Evolutionary conservation across 37 sponge, comb jelly and placozoan species (phyloP), one percentile per base, ranked within the genome.

Genomic region (Agelas oroides): DNA sequence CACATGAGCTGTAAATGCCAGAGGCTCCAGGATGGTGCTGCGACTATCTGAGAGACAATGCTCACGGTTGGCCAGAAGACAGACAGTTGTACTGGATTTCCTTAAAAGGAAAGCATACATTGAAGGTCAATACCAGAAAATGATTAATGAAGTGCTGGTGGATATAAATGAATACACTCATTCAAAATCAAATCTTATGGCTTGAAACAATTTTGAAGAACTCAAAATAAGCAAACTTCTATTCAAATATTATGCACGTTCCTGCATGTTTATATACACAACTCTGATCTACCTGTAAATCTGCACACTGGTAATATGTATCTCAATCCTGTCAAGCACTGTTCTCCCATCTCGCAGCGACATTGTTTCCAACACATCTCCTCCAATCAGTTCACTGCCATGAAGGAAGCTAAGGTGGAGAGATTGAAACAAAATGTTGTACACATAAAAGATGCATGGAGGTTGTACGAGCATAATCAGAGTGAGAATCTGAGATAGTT

Each of bases 291-390:
- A 37, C 73, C 87, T 60, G 81, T 62, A 82, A 6, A 89, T 63
- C 63, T 78, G 41, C 1, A 89, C 32, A 55, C 73, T 78, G 34
- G 90, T 56, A 20, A 73, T 84, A 21, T 69, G 32, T 33, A 89
- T 54, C 64, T 78, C 74, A 38, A 89, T 89, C 19, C 71, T 37
- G 72, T 89, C 90, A 60, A 89, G 40, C 0, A 83, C 59, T 0
- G 79, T 66, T 27, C 23, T 17, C 28, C 55, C 65, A 18, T 52
- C 31, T 20, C 37, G 19, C 33, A 75, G 18, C 53, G 23, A 38
- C 14, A 64, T 41, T n/a, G 56, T 84, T 53, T 84, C 75, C 56
- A 81, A 14, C 12, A 56, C 30, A 0, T 66, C 23, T 34, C 40
- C 59, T 23, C 59, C 2, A 38, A 38, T 53, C 54, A 75, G 12